Evolutionary conservation across 2,797 vertebrate genomes (phyloP), one percentile per base, ranked within the genome.

Genomic region (Microctenopoma steveboyesi): DNA sequence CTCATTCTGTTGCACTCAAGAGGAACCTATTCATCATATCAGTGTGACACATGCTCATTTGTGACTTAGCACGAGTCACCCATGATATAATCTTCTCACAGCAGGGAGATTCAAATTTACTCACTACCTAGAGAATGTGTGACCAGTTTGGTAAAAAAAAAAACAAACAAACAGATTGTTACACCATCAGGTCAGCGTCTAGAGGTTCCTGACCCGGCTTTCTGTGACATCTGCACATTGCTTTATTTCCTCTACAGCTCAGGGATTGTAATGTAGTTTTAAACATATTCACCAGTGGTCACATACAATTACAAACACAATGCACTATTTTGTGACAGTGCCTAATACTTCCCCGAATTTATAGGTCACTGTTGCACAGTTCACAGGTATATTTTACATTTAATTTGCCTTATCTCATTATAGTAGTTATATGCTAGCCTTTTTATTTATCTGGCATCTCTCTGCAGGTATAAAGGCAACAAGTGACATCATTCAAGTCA

Each of bases 21-120:
- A 77, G 50, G 64, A 83, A 68, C 69, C 62, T 42, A 79, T 86
- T 83, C 78, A 87, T 86, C 80, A 74, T 61, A 67, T 83, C 80
- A 62, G 51, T 35, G 55, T 64, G 77, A 82, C 73, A 66, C 72
- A 68, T 70, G 64, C 57, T 74, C 72, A 64, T 67, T 75, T 78
- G 79, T 74, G 71, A 79, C 83, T 69, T 48, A 22, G 70, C 64
- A 64, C 67, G 5, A 79, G 53, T 76, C 81, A 83, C 76, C 77
- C 66, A 63, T 79, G 57, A 30, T 59, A 63, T 65, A 71, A 65
- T 72, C 66, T 51, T 54, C 59, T 67, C 45, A n/a, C 33, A 62
- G 45, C 51, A 68, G 45, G 52, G 28, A 74, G 61, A 79, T 48
- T 65, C 3, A 53, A 45, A 71, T 72, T 48, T 47, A 8, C 15